Evolutionary conservation across 2,888 invertebrate genomes (phyloP).

Genomic region (Lumbricus terrestris): DNA sequence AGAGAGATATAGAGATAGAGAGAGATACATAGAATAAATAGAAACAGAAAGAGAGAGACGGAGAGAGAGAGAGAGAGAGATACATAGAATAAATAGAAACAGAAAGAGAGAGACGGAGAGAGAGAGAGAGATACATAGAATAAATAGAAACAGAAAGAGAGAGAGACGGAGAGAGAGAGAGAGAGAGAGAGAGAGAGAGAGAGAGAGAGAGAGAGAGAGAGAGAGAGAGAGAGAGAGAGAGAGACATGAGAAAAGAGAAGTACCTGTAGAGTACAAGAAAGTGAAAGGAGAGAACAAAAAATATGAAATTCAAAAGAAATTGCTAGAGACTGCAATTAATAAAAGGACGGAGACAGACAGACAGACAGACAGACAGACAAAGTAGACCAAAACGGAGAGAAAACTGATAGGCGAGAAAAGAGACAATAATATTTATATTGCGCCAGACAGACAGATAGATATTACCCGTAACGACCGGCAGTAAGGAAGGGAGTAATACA

Average conservation of each 20-base stretch:
- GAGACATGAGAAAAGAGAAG: too few relatives aligned
- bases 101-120: background rate
- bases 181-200: background rate
- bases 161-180: background rate
- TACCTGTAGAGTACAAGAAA: too few relatives aligned
- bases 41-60: background rate
- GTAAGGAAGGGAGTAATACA: background rate
- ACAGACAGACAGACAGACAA: background rate
- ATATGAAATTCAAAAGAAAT: background rate
- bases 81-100: background rate
- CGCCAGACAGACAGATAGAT: background rate
- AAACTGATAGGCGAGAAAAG: background rate
- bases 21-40: background rate
- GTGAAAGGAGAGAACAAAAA: background rate
- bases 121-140: background rate
- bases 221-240: background rate
- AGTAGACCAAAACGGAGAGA: background rate
- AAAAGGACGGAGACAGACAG: background rate
- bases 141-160: background rate
- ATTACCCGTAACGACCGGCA: too few relatives aligned
- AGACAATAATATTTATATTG: background rate
- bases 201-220: background rate
- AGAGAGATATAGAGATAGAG: background rate
- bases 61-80: background rate
- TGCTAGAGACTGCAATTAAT: background rate